A percentile compares a stretch with the other conserved stretches of the same genome.
These are phyloP conservation scores for Leptocoma aspasia DNA, from an alignment of 2,113 vertebrate genomes.

Conservation along the genomic window DNA sequence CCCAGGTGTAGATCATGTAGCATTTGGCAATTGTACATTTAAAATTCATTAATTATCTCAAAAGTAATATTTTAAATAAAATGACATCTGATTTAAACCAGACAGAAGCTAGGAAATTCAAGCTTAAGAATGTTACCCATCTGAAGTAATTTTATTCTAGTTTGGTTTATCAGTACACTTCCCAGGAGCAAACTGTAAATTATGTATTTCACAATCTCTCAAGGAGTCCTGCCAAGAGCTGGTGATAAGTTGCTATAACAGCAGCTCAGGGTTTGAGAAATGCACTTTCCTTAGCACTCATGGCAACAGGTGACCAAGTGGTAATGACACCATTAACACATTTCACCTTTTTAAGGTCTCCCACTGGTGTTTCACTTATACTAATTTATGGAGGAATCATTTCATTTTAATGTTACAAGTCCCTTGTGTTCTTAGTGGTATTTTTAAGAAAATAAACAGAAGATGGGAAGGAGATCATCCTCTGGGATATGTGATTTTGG, in stretches of 20 bases:
- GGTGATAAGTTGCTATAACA: conserved; percentile 19
- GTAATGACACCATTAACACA: conserved; percentile 61
- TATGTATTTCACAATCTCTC: background rate
- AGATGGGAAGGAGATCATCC: background rate
- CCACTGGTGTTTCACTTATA: background rate
- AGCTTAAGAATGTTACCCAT: background rate
- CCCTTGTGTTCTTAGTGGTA: background rate
- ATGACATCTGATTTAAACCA: background rate
- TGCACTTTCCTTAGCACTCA: background rate
- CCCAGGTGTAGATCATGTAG: background rate
- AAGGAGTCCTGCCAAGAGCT: background rate
- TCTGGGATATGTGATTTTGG: background rate
- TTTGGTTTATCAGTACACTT: background rate
- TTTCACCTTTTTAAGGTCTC: conserved; percentile 50
- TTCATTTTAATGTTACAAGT: conserved; percentile 23
- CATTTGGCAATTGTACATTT: background rate
- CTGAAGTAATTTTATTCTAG: background rate
- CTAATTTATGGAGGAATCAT: conserved; percentile 31
- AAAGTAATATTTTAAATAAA: background rate
- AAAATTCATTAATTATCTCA: background rate
- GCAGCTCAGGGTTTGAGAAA: conserved; percentile 17
- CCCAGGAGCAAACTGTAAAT: background rate
- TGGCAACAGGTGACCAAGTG: conserved; percentile 38
- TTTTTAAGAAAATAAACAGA: conserved; percentile 26
- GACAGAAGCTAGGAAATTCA: background rate